phyloP scores from a whole-genome alignment of 2,888 invertebrate genomes.

The Toxonevra muliebris region DNA sequence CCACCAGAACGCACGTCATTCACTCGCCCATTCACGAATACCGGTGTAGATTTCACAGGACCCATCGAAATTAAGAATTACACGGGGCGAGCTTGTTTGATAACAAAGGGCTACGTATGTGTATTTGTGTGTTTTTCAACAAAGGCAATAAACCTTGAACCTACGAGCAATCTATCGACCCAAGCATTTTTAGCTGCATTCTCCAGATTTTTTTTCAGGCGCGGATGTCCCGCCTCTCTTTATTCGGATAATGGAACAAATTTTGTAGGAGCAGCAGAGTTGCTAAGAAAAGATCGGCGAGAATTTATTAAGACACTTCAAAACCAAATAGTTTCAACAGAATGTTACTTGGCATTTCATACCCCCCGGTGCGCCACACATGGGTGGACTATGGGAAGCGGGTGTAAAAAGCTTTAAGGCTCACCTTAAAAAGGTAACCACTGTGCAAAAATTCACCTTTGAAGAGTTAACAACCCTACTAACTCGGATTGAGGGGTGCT shows the following conservation, averaged over 20 bases:
- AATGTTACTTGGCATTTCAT: constrained; percentile 21
- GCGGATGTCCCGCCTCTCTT: not conserved
- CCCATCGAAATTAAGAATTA: constrained; percentile 6
- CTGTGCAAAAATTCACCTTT: constrained; percentile 16
- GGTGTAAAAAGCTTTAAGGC: constrained; percentile 25
- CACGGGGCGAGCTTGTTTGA: not conserved
- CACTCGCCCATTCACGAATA: constrained; percentile 30
- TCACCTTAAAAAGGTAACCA: constrained; percentile 23
- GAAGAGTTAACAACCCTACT: constrained; percentile 25
- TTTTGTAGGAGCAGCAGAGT: not conserved
- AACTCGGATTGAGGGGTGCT: constrained; percentile 20
- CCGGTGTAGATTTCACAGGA: constrained; percentile 8
- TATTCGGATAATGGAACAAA: not conserved
- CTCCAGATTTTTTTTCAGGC: not conserved
- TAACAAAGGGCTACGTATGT: constrained; percentile 1
- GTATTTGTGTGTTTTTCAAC: constrained; percentile 14
- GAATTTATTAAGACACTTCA: not conserved
- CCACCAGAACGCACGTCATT: constrained; percentile 16
- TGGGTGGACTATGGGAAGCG: constrained; percentile 26
- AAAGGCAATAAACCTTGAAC: constrained; percentile 6
- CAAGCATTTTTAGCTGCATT: constrained; percentile 2
- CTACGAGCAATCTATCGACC: not conserved
- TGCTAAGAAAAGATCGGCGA: not conserved
- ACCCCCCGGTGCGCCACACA: constrained; percentile 23
- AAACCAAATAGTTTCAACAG: not conserved